Base-by-base conservation (phyloP, 2,888 invertebrate species). In the Agrotis exclamationis region DNA sequence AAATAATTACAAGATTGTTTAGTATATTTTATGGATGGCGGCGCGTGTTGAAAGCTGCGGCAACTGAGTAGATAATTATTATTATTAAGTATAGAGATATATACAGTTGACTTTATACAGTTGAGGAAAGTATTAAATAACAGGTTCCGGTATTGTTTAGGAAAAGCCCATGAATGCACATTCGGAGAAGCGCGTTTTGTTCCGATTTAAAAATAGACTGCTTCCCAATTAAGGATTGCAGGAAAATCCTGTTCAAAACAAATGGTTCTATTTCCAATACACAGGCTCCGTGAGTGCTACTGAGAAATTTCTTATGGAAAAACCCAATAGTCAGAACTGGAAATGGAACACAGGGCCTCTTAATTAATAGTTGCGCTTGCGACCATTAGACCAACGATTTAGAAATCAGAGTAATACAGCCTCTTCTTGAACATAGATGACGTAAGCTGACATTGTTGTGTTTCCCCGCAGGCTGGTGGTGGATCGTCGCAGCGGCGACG, bases 381-480 rank as follows among this genome's bases (percentile, higher is more conserved):
- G 5, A n/a, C 24, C 24, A 24, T 24, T 24, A 24, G 24, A 33
- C 33, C 33, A 39, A 39, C 39, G 9, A 39, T 0, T 4, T 4
- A 1, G 39, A 39, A 4, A 1, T 18, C 18, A 9, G 54, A 18
- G 18, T 18, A 54, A 54, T 24, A 66, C 18, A 20, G 7, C 11
- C 13, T 39, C 14, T 20, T 28, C 24, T n/a, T 69, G 1, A 20
- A n/a, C 24, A n/a, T n/a, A 7, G 4, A 44, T 48, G 47, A 47
- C 39, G 14, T 59, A 9, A 39, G 0, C 6, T 63, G 1, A 56
- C 5, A 39, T 50, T 20, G 13, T 1, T 57, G 33, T 69, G n/a
- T 22, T 45, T 7, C 1, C n/a, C 4, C 48, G 7, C 74, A 93
- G 93, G 59, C 78, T 92, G 72, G 87, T 90, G 68, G 86, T 80